These are phyloP conservation scores for Chrysomallon squamiferum DNA, from an alignment of 1,140 invertebrate genomes.

Conservation along the genomic window DNA sequence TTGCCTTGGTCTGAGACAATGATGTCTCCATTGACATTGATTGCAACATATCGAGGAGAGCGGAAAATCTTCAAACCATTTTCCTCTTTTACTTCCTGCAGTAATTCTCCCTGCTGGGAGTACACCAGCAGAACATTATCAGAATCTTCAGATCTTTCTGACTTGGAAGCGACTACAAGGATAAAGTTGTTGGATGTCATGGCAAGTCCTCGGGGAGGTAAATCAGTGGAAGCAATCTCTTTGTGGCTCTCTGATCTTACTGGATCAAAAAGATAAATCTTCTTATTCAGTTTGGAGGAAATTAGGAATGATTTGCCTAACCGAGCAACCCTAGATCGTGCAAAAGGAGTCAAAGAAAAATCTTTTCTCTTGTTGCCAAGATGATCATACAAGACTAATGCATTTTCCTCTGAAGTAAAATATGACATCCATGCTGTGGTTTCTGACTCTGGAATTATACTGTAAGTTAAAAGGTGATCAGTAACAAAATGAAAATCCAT, in stretches of 20 bases:
- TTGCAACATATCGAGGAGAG: constrained; percentile 28
- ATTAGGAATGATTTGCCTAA: background rate
- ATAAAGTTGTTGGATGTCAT: background rate
- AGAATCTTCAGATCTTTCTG: background rate
- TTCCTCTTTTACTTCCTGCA: constrained; percentile 11
- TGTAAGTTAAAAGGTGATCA: background rate
- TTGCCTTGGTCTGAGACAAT: constrained; percentile 30
- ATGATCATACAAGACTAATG: background rate
- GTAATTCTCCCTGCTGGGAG: constrained; percentile 26
- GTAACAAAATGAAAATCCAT: background rate
- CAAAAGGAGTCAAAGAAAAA: background rate
- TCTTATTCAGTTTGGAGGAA: background rate
- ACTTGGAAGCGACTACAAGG: background rate
- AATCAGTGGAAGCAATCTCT: background rate
- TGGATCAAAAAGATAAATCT: background rate
- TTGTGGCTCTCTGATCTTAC: background rate
- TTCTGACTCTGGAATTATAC: constrained; percentile 5
- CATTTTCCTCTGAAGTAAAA: background rate
- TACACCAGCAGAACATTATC: constrained; percentile 18
- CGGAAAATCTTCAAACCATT: constrained; percentile 20
- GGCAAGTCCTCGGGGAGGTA: background rate
- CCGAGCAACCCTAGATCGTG: background rate
- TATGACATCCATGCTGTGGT: constrained; percentile 6
- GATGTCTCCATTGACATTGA: constrained; percentile 29
- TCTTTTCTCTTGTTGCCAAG: background rate